A percentile compares a stretch with the other conserved stretches of the same genome.
These are phyloP conservation scores for Amphipoea lucens DNA, from an alignment of 2,888 invertebrate genomes.

Conservation along the genomic window DNA sequence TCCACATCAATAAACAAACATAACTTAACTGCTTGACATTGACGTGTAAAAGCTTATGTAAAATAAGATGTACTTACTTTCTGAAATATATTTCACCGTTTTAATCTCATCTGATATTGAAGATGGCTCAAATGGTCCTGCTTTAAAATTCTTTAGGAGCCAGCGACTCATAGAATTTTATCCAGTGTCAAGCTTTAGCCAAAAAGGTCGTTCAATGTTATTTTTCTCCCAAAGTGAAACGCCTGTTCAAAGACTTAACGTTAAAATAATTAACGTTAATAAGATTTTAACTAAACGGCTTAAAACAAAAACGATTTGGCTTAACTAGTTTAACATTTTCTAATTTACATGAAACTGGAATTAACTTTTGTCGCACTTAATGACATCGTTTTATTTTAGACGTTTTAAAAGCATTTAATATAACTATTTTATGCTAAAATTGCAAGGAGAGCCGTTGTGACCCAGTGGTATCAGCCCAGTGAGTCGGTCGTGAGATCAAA, in stretches of 20 bases:
- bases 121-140: background rate
- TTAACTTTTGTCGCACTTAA: constrained; percentile 39
- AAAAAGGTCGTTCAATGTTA: background rate
- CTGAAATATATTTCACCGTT: background rate
- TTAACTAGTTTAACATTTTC: constrained; percentile 57
- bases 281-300: constrained; percentile 54
- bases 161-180: background rate
- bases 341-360: constrained; percentile 52
- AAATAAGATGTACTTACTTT: background rate
- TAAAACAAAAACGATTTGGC: constrained; percentile 56
- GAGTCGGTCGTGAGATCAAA: background rate
- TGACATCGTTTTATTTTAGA: constrained; percentile 23
- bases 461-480: too few species aligned
- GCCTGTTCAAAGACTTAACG: constrained; percentile 21
- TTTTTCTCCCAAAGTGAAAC: constrained; percentile 24
- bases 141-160: background rate
- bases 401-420: background rate
- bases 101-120: background rate
- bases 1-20: background rate
- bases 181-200: background rate
- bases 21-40: background rate
- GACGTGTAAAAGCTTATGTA: background rate
- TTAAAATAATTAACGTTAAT: constrained; percentile 43
- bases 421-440: background rate
- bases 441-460: background rate